These are phyloP conservation scores for Gryllus longicercus DNA, from an alignment of 2,888 invertebrate genomes.

Conservation along the genomic window DNA sequence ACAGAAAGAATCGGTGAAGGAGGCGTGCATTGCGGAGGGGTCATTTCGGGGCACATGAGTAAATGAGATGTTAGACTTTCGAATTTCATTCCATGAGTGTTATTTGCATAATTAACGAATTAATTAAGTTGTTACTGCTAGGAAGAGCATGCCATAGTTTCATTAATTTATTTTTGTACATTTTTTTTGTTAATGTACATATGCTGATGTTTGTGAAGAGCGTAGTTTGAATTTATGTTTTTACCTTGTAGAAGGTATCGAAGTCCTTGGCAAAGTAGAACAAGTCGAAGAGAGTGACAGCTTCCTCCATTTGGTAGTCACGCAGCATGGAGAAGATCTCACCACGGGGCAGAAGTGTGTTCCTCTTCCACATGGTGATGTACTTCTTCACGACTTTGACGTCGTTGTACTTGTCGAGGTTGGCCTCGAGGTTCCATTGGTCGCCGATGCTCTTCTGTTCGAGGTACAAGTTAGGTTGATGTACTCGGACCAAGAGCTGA, in stretches of 20 bases:
- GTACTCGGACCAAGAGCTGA: slow-evolving; percentile 50
- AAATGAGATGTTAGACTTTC: neutral
- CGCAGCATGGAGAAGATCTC: slow-evolving; percentile 51
- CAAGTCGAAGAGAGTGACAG: slow-evolving; percentile 53
- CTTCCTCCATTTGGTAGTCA: slow-evolving; percentile 49
- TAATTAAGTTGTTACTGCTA: too few species aligned
- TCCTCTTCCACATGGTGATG: neutral
- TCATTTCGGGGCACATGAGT: neutral
- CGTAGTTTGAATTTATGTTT: too few species aligned
- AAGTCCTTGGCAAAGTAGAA: slow-evolving; percentile 61
- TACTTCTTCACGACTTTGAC: neutral
- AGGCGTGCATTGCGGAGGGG: neutral
- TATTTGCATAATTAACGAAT: neutral
- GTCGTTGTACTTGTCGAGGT: slow-evolving; percentile 48
- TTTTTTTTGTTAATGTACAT: too few species aligned
- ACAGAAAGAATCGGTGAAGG: neutral
- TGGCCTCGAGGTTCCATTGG: slow-evolving; percentile 48
- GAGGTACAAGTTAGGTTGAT: slow-evolving; percentile 46
- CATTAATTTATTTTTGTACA: too few species aligned
- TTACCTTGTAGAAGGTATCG: slow-evolving; percentile 54
- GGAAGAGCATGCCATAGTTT: too few species aligned
- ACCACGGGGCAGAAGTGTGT: slow-evolving; percentile 45
- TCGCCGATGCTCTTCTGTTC: slow-evolving; percentile 48
- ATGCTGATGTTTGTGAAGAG: neutral
- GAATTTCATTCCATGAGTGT: neutral